phyloP scores from a whole-genome alignment of 2,888 invertebrate species.

The Colletes collaris region DNA sequence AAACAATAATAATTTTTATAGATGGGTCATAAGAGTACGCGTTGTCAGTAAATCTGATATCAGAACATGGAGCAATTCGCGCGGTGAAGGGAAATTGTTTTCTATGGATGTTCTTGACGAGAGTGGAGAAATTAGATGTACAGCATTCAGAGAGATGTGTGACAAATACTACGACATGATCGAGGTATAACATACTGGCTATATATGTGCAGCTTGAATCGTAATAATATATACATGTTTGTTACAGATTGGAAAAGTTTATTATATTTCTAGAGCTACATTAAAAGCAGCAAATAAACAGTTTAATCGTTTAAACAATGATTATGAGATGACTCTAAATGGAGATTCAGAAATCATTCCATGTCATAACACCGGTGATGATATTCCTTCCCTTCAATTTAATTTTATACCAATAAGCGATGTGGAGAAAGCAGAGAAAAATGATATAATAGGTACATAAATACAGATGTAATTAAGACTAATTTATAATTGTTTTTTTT shows the following conservation, averaged over 20 bases:
- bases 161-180: slow-evolving; percentile 95
- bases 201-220: neutral
- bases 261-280: slow-evolving; percentile 92
- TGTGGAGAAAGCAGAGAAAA: slow-evolving; percentile 87
- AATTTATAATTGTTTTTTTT: neutral
- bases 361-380: slow-evolving; percentile 82
- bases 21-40: slow-evolving; percentile 96
- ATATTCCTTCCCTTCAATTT: slow-evolving; percentile 89
- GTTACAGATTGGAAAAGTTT: slow-evolving; percentile 90
- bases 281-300: slow-evolving; percentile 98
- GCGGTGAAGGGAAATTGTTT: slow-evolving; percentile 97
- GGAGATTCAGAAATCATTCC: slow-evolving; percentile 87
- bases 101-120: slow-evolving; percentile 97
- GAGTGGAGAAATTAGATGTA: slow-evolving; percentile 96
- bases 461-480: neutral
- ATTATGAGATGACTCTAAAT: slow-evolving; percentile 97
- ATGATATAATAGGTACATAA: slow-evolving; percentile 88
- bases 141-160: slow-evolving; percentile 93
- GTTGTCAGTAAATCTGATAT: slow-evolving; percentile 92
- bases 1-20: slow-evolving; percentile 73
- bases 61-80: slow-evolving; percentile 95
- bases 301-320: slow-evolving; percentile 92
- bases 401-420: slow-evolving; percentile 85
- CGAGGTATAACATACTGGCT: slow-evolving; percentile 85
- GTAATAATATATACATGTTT: slow-evolving; percentile 7